These are phyloP conservation scores for Boloria selene DNA, from an alignment of 2,888 invertebrate species.

Conservation along the genomic window DNA sequence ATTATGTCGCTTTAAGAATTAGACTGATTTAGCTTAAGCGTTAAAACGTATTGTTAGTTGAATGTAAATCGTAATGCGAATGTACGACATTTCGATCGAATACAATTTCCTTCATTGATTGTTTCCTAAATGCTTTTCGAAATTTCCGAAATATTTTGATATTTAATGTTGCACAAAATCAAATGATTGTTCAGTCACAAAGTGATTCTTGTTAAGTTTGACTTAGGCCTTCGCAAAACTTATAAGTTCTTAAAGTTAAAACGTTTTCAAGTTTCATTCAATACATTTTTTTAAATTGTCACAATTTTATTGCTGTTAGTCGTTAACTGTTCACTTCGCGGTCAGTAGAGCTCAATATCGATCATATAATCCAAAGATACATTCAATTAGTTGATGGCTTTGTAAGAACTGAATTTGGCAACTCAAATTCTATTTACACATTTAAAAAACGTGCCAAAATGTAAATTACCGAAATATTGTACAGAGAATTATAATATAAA, in stretches of 20 bases:
- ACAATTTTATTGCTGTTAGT: constrained; percentile 58
- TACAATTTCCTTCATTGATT: constrained; percentile 23
- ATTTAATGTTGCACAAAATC: constrained; percentile 29
- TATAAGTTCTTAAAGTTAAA: constrained; percentile 20
- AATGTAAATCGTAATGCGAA: constrained; percentile 68
- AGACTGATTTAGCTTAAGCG: constrained; percentile 82
- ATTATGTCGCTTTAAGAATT: constrained; percentile 80
- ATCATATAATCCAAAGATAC: constrained; percentile 39
- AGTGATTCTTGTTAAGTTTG: constrained; percentile 41
- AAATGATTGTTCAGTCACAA: constrained; percentile 42
- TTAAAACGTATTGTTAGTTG: constrained; percentile 76
- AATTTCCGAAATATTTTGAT: not conserved
- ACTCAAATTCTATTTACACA: constrained; percentile 13
- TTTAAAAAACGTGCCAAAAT: constrained; percentile 62
- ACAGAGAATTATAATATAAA: constrained; percentile 43
- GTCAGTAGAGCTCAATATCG: constrained; percentile 62
- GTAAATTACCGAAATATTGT: constrained; percentile 47
- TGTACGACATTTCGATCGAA: constrained; percentile 56
- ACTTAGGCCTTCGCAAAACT: constrained; percentile 21
- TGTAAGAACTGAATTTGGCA: constrained; percentile 21
- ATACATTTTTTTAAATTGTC: constrained; percentile 42
- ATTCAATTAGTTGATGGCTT: constrained; percentile 23
- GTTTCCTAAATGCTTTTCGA: not conserved
- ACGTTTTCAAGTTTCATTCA: constrained; percentile 23
- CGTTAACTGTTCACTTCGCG: constrained; percentile 48